phyloP scores from a whole-genome alignment of 2,797 vertebrate species.

The Hippoglossus hippoglossus region DNA sequence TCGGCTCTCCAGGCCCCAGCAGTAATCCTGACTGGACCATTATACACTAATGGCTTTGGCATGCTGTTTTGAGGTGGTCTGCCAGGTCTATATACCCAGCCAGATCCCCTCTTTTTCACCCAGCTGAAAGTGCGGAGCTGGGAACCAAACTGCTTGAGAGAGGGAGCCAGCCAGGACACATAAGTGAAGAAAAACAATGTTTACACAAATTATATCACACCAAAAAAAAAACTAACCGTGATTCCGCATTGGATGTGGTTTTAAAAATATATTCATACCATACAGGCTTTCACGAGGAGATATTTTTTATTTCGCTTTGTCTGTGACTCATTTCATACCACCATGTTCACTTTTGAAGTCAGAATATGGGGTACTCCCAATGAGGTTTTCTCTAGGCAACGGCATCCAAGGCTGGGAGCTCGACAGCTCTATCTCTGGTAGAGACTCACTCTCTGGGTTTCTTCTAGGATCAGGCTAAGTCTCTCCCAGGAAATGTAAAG shows the following conservation, averaged over 20 bases:
- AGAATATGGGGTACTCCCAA: conserved; percentile 63
- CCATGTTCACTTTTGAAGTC: conserved; percentile 59
- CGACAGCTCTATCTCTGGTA: conserved; percentile 61
- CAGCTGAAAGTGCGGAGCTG: conserved; percentile 46
- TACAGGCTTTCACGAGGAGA: conserved; percentile 7
- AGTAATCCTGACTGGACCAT: conserved; percentile 79
- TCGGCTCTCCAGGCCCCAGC: conserved; percentile 68
- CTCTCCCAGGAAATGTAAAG: conserved; percentile 59
- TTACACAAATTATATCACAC: conserved; percentile 16
- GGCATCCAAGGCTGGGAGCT: conserved; percentile 49
- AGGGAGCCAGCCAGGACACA: conserved; percentile 28
- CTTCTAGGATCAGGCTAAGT: conserved; percentile 56
- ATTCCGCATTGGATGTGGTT: conserved; percentile 1
- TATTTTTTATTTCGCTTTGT: conserved; percentile 5
- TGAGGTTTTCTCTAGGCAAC: conserved; percentile 60
- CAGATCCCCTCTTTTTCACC: conserved; percentile 69
- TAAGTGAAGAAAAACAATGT: conserved; percentile 18
- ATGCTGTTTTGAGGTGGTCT: conserved; percentile 66
- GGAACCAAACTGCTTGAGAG: conserved; percentile 36
- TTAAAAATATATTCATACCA: neutral
- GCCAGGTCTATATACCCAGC: conserved; percentile 70
- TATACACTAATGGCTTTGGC: conserved; percentile 79
- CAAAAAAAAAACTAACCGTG: conserved; percentile 18
- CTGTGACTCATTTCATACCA: conserved; percentile 40
- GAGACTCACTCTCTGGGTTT: conserved; percentile 37